Evolutionary conservation across 1,140 invertebrate species (phyloP), one percentile per base, ranked within the genome.

Genomic region (Antheraea mylitta): DNA sequence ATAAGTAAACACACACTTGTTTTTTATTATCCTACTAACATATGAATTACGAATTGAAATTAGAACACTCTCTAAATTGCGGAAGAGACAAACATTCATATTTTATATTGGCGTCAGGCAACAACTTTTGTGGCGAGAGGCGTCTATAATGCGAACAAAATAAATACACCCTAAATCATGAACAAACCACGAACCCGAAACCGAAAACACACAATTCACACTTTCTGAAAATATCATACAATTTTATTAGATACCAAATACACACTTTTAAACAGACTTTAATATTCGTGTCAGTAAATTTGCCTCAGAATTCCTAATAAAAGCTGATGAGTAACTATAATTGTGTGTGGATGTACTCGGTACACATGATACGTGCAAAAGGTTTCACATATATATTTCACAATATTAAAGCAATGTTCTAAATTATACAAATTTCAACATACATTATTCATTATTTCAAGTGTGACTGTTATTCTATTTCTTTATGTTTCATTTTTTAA

Each of bases 291-390:
- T 11, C n/a, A 37, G 37, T 6, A 3, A 18, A 36, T 64, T 36
- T 13, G 45, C 7, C 62, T 64, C 62, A 37, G n/a, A 42, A 13
- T 30, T 64, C 36, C 3, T n/a, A 37, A 64, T 16, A 37, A 64
- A 64, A 16, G 19, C 11, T 42, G 42, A 62, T 22, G 64, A 72
- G 62, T 59, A 19, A 58, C 64, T 68, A 58, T 68, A 66, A 70
- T 74, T 30, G 68, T 67, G 58, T 58, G 62, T 66, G 63, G 69
- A 38, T 61, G 67, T 19, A 48, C 42, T 45, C 18, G 18, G 19
- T 38, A 53, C 8, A 48, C 18, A 48, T 65, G 64, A 65, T 65
- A 53, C 19, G 18, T 48, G 10, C 42, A 38, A 65, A 65, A 53
- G 45, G 45, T 53, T 16, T 13, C 45, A 48, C 45, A 48, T 48